Percentiles rank a stretch among this genome's conserved stretches.
phyloP scores from a whole-genome alignment of 2,113 vertebrate genomes.

The Elephantulus edwardii region DNA sequence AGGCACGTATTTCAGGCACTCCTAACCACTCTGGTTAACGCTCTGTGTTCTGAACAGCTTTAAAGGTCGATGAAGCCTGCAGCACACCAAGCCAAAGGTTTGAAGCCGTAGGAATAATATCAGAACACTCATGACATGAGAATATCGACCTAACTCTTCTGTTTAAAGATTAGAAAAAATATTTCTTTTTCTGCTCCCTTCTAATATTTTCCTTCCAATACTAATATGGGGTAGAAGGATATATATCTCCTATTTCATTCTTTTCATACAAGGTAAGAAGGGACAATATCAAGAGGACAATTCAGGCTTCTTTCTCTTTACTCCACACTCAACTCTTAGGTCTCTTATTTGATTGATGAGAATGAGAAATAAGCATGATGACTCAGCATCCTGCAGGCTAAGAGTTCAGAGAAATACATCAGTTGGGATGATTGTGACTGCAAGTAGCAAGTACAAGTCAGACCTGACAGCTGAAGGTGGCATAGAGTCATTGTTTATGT shows the following conservation, averaged over 20 bases:
- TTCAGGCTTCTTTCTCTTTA: not conserved
- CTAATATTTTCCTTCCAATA: constrained; percentile 7
- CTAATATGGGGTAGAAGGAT: not conserved
- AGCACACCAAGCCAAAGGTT: not conserved
- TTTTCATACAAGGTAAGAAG: not conserved
- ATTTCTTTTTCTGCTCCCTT: not conserved
- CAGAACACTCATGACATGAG: constrained; percentile 6
- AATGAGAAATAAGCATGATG: not conserved
- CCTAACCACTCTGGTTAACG: constrained; percentile 43
- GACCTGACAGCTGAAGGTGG: not conserved
- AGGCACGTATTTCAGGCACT: constrained; percentile 23
- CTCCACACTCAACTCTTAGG: not conserved
- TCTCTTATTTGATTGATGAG: not conserved
- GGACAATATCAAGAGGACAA: not conserved
- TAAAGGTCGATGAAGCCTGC: constrained; percentile 64
- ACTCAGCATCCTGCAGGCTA: not conserved
- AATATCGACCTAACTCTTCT: not conserved
- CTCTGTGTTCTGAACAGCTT: constrained; percentile 63
- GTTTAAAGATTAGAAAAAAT: not conserved
- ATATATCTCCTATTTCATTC: not conserved
- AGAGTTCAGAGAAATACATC: not conserved
- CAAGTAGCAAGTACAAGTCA: not conserved
- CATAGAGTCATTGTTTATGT: not conserved
- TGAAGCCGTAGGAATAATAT: constrained; percentile 49
- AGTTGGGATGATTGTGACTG: not conserved